Base-by-base conservation (phyloP, 2,888 invertebrate species). In the Drosophila histrio region DNA sequence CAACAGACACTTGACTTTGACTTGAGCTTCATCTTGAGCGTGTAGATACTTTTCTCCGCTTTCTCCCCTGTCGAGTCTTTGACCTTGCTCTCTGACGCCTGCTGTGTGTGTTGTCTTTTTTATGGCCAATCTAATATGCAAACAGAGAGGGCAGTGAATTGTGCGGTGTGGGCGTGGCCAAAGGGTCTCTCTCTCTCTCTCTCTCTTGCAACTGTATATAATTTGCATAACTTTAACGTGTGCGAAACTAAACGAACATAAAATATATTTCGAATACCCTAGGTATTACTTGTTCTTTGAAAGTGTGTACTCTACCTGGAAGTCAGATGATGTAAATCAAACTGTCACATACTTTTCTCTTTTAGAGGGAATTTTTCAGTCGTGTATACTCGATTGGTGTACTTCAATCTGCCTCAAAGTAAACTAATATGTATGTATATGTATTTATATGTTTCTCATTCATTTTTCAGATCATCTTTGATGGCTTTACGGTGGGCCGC, bases 401-500 rank as follows among this genome's bases (percentile, higher is more conserved):
- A 43, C 1, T 6, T 26, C 1, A 44, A 28, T 5, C 17, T 17
- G 21, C 15, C 28, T 6, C 5, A 5, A 11, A 17, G 8, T 32
- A 21, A 41, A 28, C 39, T 28, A 24, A 36, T 53, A 30, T 41
- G 7, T 9, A 36, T 21, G 13, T 52, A 32, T 8, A 34, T 38
- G 32, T 62, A 54, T 39, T 36, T 44, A 50, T 38, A 19, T 28
- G 19, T 38, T 52, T 17, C 4, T 17, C 24, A 7, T 32, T 41
- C 52, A 3, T 13, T 28, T 38, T 38, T 17, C 93, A 94, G 94
- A 93, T 97, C 62, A 95, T 96, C 76, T 97, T 97, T 93, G 97
- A 97, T 91, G 95, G 96, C 88, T 97, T 97, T 93, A 95, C 95
- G 89, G 95, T 97, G 81, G 97, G 97, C 2, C 94, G 96, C 50